Evolutionary conservation across 2,888 invertebrate species (phyloP), one percentile per base, ranked within the genome.

Genomic region (Metacarcinus magister): DNA sequence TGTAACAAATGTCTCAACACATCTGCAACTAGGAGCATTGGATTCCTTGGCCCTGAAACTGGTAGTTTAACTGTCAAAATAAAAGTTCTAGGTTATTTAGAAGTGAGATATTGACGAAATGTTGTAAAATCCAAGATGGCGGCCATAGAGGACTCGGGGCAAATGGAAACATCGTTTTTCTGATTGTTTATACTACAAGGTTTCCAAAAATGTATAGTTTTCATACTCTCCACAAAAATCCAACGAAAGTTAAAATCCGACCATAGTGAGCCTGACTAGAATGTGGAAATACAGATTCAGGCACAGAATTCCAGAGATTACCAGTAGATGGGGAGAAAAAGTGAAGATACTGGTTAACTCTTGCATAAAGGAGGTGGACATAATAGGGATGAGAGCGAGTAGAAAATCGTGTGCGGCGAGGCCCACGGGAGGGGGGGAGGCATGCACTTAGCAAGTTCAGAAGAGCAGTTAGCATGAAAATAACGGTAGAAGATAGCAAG

Each of bases 1-100:
- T 87, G 94, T 44, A 94, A 82, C 44, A 94, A 89, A 82, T 94
- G 46, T 94, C 87, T 87, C 87, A 94, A 87, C 43, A 94, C 87
- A 94, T 94, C 75, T 94, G 87, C 82, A 94, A 87, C 82, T 87
- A 87, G 23, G 87, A 82, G 48, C 82, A 95, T 94, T 95, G 94
- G 90, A 60, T 96, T 96, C 92, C 60, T 39, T 94, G 94, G 91
- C 91, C 67, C 91, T 94, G 67, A 96, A 96, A 96, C 48, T 90
- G 94, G 19, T 48, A 82, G 94, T 96, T 96, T 94, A 94, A 39
- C 96, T 91, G 94, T 96, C 67, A 96, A 96, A 96, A 96, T 96
- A 32, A 94, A 94, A 90, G 54, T 48, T 96, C 46, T 95, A 90
- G 89, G 94, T 94, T 91, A 91, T 94, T 94, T 96, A 96, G 96